Evolutionary conservation across 2,888 invertebrate genomes (phyloP), one percentile per base, ranked within the genome.

Genomic region (Mylabris sibirica): DNA sequence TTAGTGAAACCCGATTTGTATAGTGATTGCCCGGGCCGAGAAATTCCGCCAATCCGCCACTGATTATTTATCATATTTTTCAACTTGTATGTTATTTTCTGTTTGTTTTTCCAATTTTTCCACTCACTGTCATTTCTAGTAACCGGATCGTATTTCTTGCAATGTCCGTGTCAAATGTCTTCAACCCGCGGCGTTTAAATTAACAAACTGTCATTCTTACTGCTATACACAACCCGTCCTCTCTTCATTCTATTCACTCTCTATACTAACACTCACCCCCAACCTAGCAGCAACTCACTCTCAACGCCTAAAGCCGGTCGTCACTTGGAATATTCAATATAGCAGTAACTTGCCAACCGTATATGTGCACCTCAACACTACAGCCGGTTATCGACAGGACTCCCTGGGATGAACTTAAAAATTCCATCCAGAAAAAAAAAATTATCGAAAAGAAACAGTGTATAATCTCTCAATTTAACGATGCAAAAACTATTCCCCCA

Each of bases 121-220:
- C 63, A 44, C 38, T 60, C 24, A 57, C 60, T 35, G 63, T 63
- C 57, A 49, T 2, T 49, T 5, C 30, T 49, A 9, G 67, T 68
- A 68, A 71, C 68, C 66, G 49, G 64, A 68, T 68, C 68, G 66
- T 64, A 71, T 71, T 68, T 70, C 67, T 61, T 68, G 60, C 63
- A 60, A 63, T 67, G 72, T 72, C 70, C 74, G 72, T 76, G 76
- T 77, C 77, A 75, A 77, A 76, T 75, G 74, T 74, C 76, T 70
- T 68, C 68, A 71, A 71, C 71, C 66, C 65, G 72, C 71, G 75
- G 74, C 74, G 69, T 74, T 75, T 73, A 74, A 75, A 75, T 75
- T 74, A 74, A 72, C 75, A 72, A 74, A 72, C 71, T 80, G 80
- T 80, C 80, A 80, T 80, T 79, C 79, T 76, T 71, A 67, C 17